A percentile compares a stretch with the other conserved stretches of the same genome.
These are phyloP conservation scores for Amyelois transitella DNA, from an alignment of 1,140 invertebrate genomes.

Conservation along the genomic window DNA sequence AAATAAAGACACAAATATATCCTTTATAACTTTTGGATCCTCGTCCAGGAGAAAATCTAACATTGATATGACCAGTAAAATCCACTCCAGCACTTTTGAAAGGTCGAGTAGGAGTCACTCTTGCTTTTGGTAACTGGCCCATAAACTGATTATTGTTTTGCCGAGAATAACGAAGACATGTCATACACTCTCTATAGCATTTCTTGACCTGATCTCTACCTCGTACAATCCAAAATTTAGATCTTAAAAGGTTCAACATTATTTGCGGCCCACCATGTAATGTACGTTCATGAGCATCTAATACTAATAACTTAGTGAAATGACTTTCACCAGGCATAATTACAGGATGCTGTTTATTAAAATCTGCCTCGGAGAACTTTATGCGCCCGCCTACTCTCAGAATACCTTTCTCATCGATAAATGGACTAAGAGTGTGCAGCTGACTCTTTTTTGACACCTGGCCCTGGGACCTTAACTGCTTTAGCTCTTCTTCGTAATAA, in stretches of 20 bases:
- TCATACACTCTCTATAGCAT: conserved; percentile 2
- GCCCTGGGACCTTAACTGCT: background rate
- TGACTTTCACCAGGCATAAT: conserved; percentile 10
- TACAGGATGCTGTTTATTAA: conserved; percentile 8
- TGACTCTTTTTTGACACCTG: too few species aligned
- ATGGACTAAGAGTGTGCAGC: too few species aligned
- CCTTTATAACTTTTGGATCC: conserved; percentile 4
- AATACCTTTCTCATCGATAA: too few species aligned
- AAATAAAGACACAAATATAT: conserved; percentile 9
- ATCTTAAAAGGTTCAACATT: conserved; percentile 25
- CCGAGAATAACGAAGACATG: conserved; percentile 3
- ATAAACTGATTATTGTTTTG: conserved; percentile 2
- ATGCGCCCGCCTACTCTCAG: too few species aligned
- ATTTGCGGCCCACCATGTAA: conserved; percentile 4
- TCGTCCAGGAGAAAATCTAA: conserved; percentile 5
- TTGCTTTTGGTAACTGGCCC: conserved; percentile 5
- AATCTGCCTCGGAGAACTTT: too few species aligned
- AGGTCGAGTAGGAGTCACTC: conserved; percentile 1
- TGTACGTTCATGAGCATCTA: conserved; percentile 11
- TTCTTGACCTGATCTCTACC: conserved; percentile 5
- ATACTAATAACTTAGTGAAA: conserved; percentile 20
- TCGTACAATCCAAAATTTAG: conserved; percentile 4
- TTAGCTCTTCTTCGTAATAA: background rate
- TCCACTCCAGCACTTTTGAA: conserved; percentile 6
- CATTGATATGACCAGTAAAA: conserved; percentile 4